Conservation (phyloP, 2,113 vertebrate genomes). For the Entosphenus tridentatus region DNA sequence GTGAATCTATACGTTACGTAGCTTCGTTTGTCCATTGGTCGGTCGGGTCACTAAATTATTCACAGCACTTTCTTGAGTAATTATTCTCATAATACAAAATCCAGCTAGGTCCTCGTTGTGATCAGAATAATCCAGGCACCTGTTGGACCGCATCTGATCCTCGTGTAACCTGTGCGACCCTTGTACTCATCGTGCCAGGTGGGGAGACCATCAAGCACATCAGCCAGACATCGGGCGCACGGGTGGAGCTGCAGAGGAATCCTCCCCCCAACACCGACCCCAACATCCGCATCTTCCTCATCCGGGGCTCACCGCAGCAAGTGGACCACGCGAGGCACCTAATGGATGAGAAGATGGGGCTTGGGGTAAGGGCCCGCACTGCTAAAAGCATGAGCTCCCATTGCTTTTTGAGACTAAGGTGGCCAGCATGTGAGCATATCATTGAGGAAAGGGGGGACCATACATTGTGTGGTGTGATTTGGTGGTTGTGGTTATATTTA, state of each 20-base stretch:
- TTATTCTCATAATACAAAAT: neutral
- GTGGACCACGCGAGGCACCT: slow-evolving; percentile 90
- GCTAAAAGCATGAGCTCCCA: no score
- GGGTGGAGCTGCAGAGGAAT: slow-evolving; percentile 84
- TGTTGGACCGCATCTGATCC: neutral
- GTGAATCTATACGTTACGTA: slow-evolving; percentile 5
- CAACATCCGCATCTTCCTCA: slow-evolving; percentile 86
- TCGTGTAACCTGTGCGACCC: neutral
- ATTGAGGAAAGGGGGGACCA: no score
- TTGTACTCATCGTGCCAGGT: slow-evolving; percentile 23
- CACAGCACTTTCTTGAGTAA: no score
- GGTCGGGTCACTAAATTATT: neutral
- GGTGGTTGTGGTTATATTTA: no score
- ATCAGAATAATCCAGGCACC: neutral
- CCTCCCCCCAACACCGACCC: slow-evolving; percentile 85
- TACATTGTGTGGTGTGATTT: no score
- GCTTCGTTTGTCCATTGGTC: slow-evolving; percentile 8
- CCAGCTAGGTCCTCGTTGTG: neutral
- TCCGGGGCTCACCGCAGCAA: slow-evolving; percentile 76
- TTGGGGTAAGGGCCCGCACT: slow-evolving; percentile 19
- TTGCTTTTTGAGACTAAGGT: no score
- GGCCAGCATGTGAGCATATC: no score
- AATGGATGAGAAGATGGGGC: slow-evolving; percentile 95
- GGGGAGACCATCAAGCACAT: slow-evolving; percentile 96
- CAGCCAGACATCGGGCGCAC: slow-evolving; percentile 86